Conservation (phyloP, 2,888 invertebrate genomes). For the Drosophila fulvimacula region DNA sequence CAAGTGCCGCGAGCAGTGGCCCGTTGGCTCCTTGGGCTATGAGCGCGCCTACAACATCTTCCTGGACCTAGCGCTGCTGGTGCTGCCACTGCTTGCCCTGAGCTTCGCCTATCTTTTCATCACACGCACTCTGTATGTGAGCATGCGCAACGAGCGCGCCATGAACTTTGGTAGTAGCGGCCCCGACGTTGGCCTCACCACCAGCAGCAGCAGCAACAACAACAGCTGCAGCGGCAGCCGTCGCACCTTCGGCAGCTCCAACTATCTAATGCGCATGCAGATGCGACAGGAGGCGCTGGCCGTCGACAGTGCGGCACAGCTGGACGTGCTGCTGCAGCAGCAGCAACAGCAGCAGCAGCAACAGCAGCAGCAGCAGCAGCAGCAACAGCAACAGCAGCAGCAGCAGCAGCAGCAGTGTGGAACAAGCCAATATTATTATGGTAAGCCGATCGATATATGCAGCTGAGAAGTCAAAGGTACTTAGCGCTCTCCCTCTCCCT, state of each 20-base stretch:
- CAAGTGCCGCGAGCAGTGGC: conserved; percentile 88
- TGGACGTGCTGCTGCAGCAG: conserved; percentile 48
- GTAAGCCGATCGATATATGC: conserved; percentile 33
- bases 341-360: conserved; percentile 65
- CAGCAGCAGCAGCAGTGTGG: conserved; percentile 52
- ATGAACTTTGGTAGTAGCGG: conserved; percentile 71
- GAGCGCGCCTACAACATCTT: conserved; percentile 89
- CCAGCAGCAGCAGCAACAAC: conserved; percentile 20
- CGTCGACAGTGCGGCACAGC: conserved; percentile 22
- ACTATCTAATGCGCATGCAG: conserved; percentile 35
- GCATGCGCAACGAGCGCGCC: conserved; percentile 84
- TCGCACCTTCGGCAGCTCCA: conserved; percentile 22
- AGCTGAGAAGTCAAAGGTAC: too few relatives aligned
- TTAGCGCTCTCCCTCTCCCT: background rate
- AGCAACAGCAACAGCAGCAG: conserved; percentile 58
- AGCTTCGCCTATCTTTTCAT: conserved; percentile 88
- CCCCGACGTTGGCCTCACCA: conserved; percentile 38
- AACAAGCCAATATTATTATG: conserved; percentile 57
- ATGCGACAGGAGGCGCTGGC: conserved; percentile 32
- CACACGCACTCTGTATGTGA: conserved; percentile 83
- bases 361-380: conserved; percentile 63
- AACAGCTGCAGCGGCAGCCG: conserved; percentile 23
- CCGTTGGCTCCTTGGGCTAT: conserved; percentile 84
- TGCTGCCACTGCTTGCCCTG: conserved; percentile 88
- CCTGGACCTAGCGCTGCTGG: conserved; percentile 88